Conservation (phyloP, 2,797 vertebrate genomes). For the Pachyuromys duprasi region DNA sequence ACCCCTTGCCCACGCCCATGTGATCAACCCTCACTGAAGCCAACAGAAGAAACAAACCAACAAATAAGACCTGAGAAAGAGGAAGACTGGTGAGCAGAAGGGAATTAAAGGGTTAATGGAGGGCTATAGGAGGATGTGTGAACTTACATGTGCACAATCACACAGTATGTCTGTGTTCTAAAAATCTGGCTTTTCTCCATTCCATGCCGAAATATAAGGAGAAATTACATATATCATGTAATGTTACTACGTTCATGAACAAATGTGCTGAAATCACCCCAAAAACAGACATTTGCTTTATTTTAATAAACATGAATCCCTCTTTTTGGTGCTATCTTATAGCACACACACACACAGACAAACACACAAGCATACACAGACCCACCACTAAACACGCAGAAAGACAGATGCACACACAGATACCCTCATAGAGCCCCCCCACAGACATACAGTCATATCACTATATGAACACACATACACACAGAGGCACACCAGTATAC, state of each 20-base stretch:
- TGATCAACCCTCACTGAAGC: neutral
- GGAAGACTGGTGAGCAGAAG: neutral
- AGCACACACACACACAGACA: neutral
- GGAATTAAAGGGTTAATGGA: no score
- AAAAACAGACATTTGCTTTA: neutral
- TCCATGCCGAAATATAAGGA: neutral
- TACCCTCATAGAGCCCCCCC: neutral
- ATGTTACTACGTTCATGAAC: neutral
- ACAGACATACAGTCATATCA: neutral
- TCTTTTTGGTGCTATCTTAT: neutral
- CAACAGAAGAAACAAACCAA: neutral
- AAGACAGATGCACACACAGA: neutral
- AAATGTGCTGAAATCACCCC: neutral
- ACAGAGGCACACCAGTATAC: neutral
- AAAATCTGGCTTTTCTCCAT: neutral
- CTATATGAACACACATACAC: neutral
- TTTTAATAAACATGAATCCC: neutral
- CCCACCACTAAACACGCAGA: neutral
- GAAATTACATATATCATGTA: neutral
- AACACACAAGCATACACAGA: neutral
- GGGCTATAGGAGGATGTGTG: neutral
- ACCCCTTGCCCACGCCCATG: no score
- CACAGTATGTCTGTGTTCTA: neutral
- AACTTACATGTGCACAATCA: neutral
- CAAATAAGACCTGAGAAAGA: neutral